These are phyloP conservation scores for Copidosoma aretas DNA, from an alignment of 2,888 invertebrate genomes.

Conservation along the genomic window DNA sequence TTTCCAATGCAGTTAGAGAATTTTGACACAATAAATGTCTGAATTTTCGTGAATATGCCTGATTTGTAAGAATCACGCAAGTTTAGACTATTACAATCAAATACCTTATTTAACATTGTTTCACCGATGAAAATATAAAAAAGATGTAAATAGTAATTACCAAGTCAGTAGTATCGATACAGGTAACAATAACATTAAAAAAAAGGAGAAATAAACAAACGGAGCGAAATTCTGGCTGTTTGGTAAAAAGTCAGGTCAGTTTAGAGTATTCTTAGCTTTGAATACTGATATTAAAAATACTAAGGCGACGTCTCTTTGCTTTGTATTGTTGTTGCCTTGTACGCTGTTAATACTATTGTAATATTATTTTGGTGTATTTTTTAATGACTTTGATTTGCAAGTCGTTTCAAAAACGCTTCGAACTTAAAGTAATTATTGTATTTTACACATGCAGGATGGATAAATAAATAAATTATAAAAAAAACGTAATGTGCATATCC, in stretches of 20 bases:
- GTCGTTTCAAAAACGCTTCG: too few relatives aligned
- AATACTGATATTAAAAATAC: slow-evolving; percentile 63
- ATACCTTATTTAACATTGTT: background rate
- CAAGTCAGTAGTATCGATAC: slow-evolving; percentile 7
- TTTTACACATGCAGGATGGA: too few relatives aligned
- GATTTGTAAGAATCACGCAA: background rate
- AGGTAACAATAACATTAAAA: slow-evolving; percentile 30
- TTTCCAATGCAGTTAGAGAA: background rate
- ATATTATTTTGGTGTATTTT: slow-evolving; percentile 35
- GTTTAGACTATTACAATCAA: background rate
- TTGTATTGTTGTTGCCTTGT: slow-evolving; percentile 21
- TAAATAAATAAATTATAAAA: too few relatives aligned
- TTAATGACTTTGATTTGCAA: background rate
- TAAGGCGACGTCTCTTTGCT: slow-evolving; percentile 45
- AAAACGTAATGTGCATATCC: too few relatives aligned
- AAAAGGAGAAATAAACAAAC: background rate
- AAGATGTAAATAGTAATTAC: slow-evolving; percentile 1
- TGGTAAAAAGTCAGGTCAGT: slow-evolving; percentile 22
- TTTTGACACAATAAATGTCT: background rate
- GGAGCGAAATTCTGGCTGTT: background rate
- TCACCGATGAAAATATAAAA: background rate
- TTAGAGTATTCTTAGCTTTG: slow-evolving; percentile 48
- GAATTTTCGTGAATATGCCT: background rate
- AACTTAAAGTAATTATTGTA: too few relatives aligned
- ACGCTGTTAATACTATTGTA: slow-evolving; percentile 28